Evolutionary conservation across 2,888 invertebrate species (phyloP).

Genomic region (Xylocampa areola): DNA sequence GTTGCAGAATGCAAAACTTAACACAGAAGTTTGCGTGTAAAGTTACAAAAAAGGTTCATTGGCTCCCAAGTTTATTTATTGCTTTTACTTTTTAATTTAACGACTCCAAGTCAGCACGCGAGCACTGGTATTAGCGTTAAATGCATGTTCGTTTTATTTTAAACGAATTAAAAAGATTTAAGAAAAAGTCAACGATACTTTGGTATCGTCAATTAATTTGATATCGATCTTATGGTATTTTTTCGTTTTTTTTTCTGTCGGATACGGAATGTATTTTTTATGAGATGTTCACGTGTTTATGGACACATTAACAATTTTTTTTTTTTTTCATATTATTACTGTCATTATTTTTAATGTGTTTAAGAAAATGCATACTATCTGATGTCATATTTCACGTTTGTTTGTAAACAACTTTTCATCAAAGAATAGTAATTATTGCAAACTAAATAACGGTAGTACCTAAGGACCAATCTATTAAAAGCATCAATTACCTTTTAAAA

Average conservation of each 20-base stretch:
- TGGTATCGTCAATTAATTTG: constrained; percentile 56
- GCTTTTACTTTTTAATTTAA: constrained; percentile 78
- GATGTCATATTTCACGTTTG: no score
- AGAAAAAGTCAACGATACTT: constrained; percentile 41
- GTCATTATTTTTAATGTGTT: no score
- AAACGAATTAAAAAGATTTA: constrained; percentile 45
- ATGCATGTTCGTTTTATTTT: constrained; percentile 50
- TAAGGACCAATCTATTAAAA: no score
- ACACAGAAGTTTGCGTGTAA: constrained; percentile 66
- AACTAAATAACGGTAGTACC: neutral
- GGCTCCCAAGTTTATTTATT: constrained; percentile 72
- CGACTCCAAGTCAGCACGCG: constrained; percentile 69
- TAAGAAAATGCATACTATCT: no score
- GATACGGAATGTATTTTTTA: neutral
- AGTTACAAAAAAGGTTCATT: constrained; percentile 70
- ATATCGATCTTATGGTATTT: constrained; percentile 42
- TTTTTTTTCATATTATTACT: no score
- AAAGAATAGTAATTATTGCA: neutral
- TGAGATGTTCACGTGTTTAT: neutral
- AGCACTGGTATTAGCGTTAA: constrained; percentile 64
- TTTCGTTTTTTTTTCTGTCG: neutral
- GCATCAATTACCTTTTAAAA: no score
- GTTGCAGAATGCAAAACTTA: constrained; percentile 61
- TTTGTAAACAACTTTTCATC: no score
- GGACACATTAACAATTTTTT: neutral